Evolutionary conservation across 2,797 vertebrate genomes (phyloP).

Genomic region (Amphiprion clarkii): DNA sequence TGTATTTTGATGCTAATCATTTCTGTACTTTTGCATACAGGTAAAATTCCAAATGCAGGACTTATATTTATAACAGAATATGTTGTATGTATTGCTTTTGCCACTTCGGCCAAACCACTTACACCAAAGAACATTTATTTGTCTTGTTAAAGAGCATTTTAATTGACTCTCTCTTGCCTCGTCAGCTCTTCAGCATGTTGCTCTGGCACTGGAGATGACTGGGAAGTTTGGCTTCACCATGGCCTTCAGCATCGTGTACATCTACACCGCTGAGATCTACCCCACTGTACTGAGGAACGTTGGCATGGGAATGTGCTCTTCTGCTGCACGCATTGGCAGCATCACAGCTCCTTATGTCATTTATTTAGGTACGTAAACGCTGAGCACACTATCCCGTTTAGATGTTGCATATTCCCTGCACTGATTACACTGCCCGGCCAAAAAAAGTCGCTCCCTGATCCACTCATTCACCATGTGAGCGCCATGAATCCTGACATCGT

Average conservation of each 20-base stretch:
- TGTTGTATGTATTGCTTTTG: too few relatives aligned
- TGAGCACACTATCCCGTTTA: neutral
- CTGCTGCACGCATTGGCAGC: slow-evolving; percentile 92
- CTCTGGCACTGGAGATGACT: slow-evolving; percentile 89
- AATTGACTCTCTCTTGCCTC: neutral
- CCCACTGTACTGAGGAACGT: slow-evolving; percentile 95
- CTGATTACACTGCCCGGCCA: too few relatives aligned
- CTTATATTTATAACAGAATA: too few relatives aligned
- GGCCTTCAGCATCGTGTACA: slow-evolving; percentile 93
- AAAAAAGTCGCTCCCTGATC: too few relatives aligned
- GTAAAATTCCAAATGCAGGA: too few relatives aligned
- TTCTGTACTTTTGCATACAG: neutral
- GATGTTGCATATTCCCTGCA: neutral
- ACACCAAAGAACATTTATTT: too few relatives aligned
- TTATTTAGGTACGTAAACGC: slow-evolving; percentile 86
- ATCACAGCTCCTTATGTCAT: slow-evolving; percentile 94
- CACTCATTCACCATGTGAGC: too few relatives aligned
- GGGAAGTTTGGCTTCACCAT: slow-evolving; percentile 95
- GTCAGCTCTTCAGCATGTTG: slow-evolving; percentile 72
- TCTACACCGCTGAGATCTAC: slow-evolving; percentile 95
- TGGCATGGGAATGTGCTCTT: slow-evolving; percentile 92
- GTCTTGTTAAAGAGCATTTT: too few relatives aligned
- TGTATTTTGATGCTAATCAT: too few relatives aligned
- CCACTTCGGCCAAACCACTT: too few relatives aligned
- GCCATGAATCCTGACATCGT: too few relatives aligned